Evolutionary conservation across 1,140 invertebrate species (phyloP).

Genomic region (Aporrectodea caliginosa): DNA sequence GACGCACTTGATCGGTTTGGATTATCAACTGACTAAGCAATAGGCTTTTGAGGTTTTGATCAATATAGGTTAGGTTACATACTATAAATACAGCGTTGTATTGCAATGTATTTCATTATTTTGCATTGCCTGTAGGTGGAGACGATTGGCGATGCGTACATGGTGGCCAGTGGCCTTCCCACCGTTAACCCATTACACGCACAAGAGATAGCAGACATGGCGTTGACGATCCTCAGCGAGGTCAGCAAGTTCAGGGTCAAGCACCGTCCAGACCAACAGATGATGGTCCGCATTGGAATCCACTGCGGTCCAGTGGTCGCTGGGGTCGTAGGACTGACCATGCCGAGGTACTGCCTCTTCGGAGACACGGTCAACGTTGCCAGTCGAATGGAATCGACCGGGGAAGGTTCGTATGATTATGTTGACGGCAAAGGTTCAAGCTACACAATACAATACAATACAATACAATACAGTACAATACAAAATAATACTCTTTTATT

Average conservation of each 20-base stretch:
- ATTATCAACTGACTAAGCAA: no score
- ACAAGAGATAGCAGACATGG: slow-evolving; percentile 79
- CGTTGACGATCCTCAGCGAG: slow-evolving; percentile 74
- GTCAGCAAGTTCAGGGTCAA: slow-evolving; percentile 73
- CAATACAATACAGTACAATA: no score
- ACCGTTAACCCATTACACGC: slow-evolving; percentile 70
- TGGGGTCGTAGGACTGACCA: slow-evolving; percentile 35
- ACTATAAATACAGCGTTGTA: no score
- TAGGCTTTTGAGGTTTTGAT: no score
- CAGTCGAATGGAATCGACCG: neutral
- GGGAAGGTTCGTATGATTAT: neutral
- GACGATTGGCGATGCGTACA: slow-evolving; percentile 35
- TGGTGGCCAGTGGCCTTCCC: slow-evolving; percentile 66
- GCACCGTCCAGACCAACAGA: slow-evolving; percentile 73
- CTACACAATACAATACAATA: no score
- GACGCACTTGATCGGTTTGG: no score
- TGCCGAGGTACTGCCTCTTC: slow-evolving; percentile 12
- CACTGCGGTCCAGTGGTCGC: slow-evolving; percentile 29
- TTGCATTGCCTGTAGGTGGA: slow-evolving; percentile 13
- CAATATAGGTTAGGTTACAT: no score
- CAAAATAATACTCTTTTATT: no score
- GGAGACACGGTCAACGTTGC: neutral
- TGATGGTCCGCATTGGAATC: slow-evolving; percentile 62
- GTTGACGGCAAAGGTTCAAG: no score
- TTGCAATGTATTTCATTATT: no score